Percentiles rank a stretch among this genome's conserved stretches.
Conservation (phyloP, 92 coral and sea anemone species). For the Virgularia gustaviana region DNA sequence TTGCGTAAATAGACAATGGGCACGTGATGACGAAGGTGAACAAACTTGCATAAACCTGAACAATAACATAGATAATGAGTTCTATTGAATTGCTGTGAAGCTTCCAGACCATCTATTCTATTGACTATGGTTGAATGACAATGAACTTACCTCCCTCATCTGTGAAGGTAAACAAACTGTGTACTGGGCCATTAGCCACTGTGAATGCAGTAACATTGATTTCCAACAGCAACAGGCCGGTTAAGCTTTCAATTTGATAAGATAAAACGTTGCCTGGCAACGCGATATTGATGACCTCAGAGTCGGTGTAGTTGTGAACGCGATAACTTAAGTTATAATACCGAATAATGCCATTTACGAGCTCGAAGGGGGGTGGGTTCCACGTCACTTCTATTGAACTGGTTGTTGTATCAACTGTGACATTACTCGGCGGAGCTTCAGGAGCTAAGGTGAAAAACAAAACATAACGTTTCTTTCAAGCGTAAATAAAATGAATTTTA, state of each 20-base stretch:
- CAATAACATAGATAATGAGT: too few species aligned
- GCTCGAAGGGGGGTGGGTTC: conserved; percentile 6
- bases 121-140: too few species aligned
- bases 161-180: conserved; percentile 18
- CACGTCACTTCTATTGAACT: conserved; percentile 33
- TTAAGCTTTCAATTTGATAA: neutral
- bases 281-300: neutral
- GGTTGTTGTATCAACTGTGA: conserved; percentile 35
- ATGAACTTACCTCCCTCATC: conserved; percentile 37
- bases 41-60: too few species aligned
- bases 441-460: conserved; percentile 31
- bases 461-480: too few species aligned
- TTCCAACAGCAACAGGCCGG: neutral
- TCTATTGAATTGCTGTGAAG: too few species aligned
- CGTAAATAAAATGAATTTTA: too few species aligned
- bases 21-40: too few species aligned
- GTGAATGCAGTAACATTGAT: conserved; percentile 24
- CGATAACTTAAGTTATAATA: conserved; percentile 18
- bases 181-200: conserved; percentile 2
- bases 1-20: too few species aligned
- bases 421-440: conserved; percentile 27
- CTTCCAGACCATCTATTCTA: too few species aligned
- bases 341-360: conserved; percentile 25
- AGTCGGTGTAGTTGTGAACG: neutral
- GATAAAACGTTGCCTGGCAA: neutral